Base-by-base conservation (phyloP, 2,113 vertebrate species). In the Vimba vimba region DNA sequence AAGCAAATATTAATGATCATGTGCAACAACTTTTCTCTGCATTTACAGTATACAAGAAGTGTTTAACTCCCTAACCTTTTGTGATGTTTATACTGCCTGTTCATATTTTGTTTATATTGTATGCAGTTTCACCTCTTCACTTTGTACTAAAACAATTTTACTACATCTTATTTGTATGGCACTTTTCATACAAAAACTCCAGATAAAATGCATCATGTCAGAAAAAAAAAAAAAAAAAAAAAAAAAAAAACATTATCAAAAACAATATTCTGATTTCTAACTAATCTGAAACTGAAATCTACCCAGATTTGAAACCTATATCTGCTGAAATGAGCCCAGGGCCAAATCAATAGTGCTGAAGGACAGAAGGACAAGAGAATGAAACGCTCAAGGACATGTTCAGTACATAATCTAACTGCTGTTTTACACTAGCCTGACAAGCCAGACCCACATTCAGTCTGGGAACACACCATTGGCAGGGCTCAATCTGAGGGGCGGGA, bases 241-340 rank as follows among this genome's bases (percentile, higher is more conserved):
- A 15, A 15, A 11, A 5, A 17, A 6, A 3, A 52, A 2, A 27
- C 27, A 0, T 2, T 4, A 19, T 6, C 1, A 6, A 21, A 27
- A 19, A 21, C 6, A 19, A 55, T 6, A 17, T 55, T 19, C 52
- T 55, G 17, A 55, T 52, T 52, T 19, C 50, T 17, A 55, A 55
- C 52, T 55, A 55, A 21, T 55, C 4, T 64, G 11, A 27, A 62
- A 13, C n/a, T 2, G 25, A 64, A 30, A 30, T 6, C 12, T 15
- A 30, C 30, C 27, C 64, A 68, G 6, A 33, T 1, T 33, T 1
- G 30, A 68, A 68, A 68, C 27, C 25, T 30, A 7, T 69, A 36
- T 36, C 17, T 68, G 6, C 7, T 19, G 64, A 69, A 69, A 69
- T 36, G 30, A 69, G 66, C 30, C 36, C 36, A 69, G 21, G 68